These are phyloP conservation scores for Aphidius gifuensis DNA, from an alignment of 1,140 invertebrate species.

Conservation along the genomic window DNA sequence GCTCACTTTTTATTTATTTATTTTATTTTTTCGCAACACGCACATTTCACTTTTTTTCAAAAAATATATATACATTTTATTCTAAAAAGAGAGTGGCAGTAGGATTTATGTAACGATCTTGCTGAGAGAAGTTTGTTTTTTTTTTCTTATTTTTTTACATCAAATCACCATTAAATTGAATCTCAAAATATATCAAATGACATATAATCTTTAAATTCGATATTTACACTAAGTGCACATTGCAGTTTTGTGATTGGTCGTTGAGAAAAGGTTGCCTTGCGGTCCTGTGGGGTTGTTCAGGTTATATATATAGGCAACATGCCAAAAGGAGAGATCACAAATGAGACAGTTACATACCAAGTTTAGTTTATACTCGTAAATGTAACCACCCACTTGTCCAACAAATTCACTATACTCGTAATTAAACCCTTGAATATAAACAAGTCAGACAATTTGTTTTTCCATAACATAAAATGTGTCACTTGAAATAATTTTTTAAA, in stretches of 20 bases:
- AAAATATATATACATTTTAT: no score
- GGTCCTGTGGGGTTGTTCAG: constrained; percentile 41
- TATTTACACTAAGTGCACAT: constrained; percentile 46
- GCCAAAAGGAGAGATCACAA: constrained; percentile 42
- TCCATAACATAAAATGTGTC: no score
- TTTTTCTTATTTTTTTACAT: no score
- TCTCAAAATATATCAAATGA: background rate
- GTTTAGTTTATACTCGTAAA: constrained; percentile 1
- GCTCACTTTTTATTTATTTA: constrained; percentile 3
- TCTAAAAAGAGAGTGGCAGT: no score
- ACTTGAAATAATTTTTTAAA: no score
- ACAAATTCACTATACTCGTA: no score
- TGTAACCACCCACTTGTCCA: background rate
- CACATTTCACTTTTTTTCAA: background rate
- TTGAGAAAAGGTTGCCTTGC: constrained; percentile 46
- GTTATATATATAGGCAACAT: constrained; percentile 42
- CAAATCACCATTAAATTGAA: no score
- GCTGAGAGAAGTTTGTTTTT: no score
- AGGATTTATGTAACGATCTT: no score
- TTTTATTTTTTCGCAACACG: constrained; percentile 7
- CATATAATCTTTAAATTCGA: constrained; percentile 27
- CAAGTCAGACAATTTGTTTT: no score
- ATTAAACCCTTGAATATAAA: no score
- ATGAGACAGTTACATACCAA: constrained; percentile 11
- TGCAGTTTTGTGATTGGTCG: constrained; percentile 40